These are phyloP conservation scores for Nomada fabriciana DNA, from an alignment of 2,888 invertebrate species.

Conservation along the genomic window DNA sequence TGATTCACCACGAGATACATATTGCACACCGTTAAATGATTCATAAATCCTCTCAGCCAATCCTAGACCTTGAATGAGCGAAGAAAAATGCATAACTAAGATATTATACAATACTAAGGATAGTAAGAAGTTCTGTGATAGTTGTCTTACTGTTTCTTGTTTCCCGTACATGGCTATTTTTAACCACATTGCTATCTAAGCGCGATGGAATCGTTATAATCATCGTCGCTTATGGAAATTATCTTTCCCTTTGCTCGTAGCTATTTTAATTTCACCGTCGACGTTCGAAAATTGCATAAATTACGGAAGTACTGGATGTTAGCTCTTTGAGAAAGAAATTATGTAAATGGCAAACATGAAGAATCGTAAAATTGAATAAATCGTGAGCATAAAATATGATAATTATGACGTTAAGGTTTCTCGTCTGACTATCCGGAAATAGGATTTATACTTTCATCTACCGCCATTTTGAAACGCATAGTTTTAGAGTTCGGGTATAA, in stretches of 20 bases:
- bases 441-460: no score
- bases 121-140: conserved; percentile 15
- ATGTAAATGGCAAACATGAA: no score
- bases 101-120: conserved; percentile 29
- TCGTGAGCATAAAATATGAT: not conserved
- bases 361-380: not conserved
- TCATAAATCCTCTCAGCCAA: conserved; percentile 25
- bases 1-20: not conserved
- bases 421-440: no score
- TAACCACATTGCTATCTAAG: not conserved
- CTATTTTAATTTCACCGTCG: not conserved
- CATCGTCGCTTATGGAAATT: not conserved
- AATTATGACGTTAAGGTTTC: not conserved
- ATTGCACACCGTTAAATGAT: conserved; percentile 20
- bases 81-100: conserved; percentile 37
- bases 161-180: conserved; percentile 19
- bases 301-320: not conserved
- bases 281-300: not conserved
- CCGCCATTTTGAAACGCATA: no score
- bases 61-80: conserved; percentile 27
- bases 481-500: no score
- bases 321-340: not conserved
- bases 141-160: conserved; percentile 33
- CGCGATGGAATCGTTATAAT: not conserved
- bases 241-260: not conserved